These are phyloP conservation scores for Amblyornis subalaris DNA, from an alignment of 2,113 vertebrate genomes.

Conservation along the genomic window DNA sequence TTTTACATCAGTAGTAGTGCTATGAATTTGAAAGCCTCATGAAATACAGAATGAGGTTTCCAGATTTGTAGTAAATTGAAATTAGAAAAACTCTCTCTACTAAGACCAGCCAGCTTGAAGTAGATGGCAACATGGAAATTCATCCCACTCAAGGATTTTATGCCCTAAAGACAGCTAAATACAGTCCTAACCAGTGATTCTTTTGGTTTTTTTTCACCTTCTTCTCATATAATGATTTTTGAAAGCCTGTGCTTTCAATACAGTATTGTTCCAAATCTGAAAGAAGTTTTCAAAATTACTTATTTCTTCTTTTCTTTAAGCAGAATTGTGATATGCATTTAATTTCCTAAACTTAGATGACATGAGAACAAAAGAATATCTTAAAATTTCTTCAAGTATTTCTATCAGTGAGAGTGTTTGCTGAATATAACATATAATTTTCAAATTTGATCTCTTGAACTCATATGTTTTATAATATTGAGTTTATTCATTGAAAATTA, in stretches of 20 bases:
- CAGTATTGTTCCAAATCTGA: constrained; percentile 18
- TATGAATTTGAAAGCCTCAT: neutral
- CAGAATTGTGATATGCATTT: constrained; percentile 1
- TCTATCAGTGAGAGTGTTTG: neutral
- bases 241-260: constrained; percentile 11
- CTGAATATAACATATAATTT: constrained; percentile 24
- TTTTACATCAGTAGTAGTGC: neutral
- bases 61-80: neutral
- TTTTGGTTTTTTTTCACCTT: neutral
- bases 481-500: constrained; percentile 50
- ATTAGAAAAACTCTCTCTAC: neutral
- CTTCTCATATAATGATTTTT: neutral
- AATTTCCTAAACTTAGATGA: constrained; percentile 36
- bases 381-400: constrained; percentile 16
- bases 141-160: neutral
- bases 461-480: neutral
- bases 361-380: constrained; percentile 29
- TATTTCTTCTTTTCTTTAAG: neutral
- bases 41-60: neutral
- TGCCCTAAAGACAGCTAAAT: neutral
- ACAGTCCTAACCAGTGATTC: neutral
- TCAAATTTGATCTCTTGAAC: constrained; percentile 39
- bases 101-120: neutral
- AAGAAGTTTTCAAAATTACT: neutral
- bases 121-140: neutral